phyloP scores from a whole-genome alignment of 1,140 invertebrate species.

The Scaptomyza montana region DNA sequence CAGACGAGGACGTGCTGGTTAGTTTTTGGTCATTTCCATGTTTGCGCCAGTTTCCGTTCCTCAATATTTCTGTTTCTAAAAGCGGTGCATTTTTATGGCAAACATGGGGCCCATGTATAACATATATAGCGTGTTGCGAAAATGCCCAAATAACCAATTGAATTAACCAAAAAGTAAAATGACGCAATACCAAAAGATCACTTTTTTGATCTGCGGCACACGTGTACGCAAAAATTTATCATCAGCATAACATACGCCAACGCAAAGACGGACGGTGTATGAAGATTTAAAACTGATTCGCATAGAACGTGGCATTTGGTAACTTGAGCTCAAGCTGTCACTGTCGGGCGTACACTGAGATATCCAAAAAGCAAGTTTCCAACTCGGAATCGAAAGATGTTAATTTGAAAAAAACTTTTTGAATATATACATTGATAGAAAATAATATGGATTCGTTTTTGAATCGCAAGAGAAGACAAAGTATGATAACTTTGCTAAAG shows the following conservation, averaged over 20 bases:
- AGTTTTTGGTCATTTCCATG: constrained; percentile 45
- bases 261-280: constrained; percentile 21
- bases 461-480: no score
- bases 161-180: constrained; percentile 43
- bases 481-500: no score
- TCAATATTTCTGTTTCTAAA: constrained; percentile 48
- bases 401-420: no score
- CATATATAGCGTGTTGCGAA: constrained; percentile 23
- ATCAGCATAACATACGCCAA: constrained; percentile 57
- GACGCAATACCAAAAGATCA: constrained; percentile 56
- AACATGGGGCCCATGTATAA: constrained; percentile 55
- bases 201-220: constrained; percentile 48
- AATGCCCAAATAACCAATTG: constrained; percentile 40
- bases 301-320: constrained; percentile 52
- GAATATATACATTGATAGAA: no score
- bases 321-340: constrained; percentile 54
- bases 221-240: constrained; percentile 66
- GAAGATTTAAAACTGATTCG: constrained; percentile 21
- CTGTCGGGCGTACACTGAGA: constrained; percentile 59
- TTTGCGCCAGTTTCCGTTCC: constrained; percentile 40
- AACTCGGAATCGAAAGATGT: background rate
- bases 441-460: no score
- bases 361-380: background rate
- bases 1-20: constrained; percentile 36
- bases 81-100: constrained; percentile 70